phyloP scores from a whole-genome alignment of 2,113 vertebrate genomes.

The Platycercus adscitus region DNA sequence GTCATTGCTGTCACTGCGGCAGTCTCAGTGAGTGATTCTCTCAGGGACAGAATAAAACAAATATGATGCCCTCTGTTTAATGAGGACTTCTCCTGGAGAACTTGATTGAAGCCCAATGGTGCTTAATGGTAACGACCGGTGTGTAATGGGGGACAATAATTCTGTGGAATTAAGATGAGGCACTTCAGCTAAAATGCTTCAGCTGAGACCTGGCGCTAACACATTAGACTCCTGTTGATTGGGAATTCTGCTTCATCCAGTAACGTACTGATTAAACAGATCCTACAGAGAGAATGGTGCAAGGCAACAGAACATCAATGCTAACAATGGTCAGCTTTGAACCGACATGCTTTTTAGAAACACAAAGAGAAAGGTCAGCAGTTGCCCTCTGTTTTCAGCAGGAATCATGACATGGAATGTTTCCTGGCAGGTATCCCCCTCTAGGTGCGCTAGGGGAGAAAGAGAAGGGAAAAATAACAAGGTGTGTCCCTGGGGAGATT shows the following conservation, averaged over 20 bases:
- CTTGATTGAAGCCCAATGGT: background rate
- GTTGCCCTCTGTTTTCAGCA: slow-evolving; percentile 29
- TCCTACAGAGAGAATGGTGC: background rate
- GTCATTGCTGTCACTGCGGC: background rate
- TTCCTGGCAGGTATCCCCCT: slow-evolving; percentile 18
- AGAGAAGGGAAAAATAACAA: slow-evolving; percentile 44
- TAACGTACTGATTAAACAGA: background rate
- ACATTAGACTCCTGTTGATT: background rate
- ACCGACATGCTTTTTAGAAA: background rate
- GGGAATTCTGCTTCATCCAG: slow-evolving; percentile 4
- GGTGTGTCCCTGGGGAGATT: slow-evolving; percentile 29
- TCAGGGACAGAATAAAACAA: background rate
- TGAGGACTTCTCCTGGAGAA: slow-evolving; percentile 23
- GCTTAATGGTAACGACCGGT: background rate
- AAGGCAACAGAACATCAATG: background rate
- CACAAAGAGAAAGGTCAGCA: background rate
- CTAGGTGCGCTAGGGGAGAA: slow-evolving; percentile 9
- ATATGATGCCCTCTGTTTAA: background rate
- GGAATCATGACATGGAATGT: background rate
- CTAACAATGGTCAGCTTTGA: background rate
- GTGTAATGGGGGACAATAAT: slow-evolving; percentile 7
- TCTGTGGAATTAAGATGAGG: slow-evolving; percentile 17
- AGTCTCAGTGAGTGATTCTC: background rate
- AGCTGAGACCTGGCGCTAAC: background rate
- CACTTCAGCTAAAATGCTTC: slow-evolving; percentile 13